A percentile compares a stretch with the other conserved stretches of the same genome.
Evolutionary conservation across 1,140 invertebrate species (phyloP).

Genomic region (Sycophaga agraensis): DNA sequence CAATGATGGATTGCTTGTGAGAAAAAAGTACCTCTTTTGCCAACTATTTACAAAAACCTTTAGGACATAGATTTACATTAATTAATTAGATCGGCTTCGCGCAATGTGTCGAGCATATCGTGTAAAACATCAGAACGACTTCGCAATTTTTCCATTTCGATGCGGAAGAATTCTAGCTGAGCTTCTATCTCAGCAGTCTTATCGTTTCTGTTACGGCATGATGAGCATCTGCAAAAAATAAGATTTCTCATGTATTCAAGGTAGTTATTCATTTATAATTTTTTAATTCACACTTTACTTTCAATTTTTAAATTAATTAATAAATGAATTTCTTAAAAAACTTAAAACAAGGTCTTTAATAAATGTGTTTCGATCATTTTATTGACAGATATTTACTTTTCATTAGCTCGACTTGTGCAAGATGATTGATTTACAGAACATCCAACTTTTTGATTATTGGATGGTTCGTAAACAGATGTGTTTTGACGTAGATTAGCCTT

Average conservation of each 20-base stretch:
- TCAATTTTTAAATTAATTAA: not conserved
- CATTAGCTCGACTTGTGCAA: constrained; percentile 28
- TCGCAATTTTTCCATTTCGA: constrained; percentile 44
- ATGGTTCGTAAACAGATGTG: constrained; percentile 24
- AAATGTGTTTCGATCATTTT: no score
- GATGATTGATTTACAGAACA: constrained; percentile 27
- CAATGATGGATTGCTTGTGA: constrained; percentile 1
- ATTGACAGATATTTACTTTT: constrained; percentile 43
- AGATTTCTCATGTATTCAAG: not conserved
- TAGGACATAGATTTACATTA: constrained; percentile 13
- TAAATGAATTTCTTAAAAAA: not conserved
- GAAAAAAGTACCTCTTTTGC: constrained; percentile 28
- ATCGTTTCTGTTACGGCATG: constrained; percentile 33
- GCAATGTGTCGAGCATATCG: constrained; percentile 42
- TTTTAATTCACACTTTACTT: not conserved
- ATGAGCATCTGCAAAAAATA: constrained; percentile 29
- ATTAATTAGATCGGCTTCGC: constrained; percentile 32
- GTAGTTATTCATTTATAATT: not conserved
- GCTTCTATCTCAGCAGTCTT: constrained; percentile 36
- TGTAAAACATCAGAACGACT: constrained; percentile 41
- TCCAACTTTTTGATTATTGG: constrained; percentile 5
- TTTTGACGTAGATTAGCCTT: constrained; percentile 12
- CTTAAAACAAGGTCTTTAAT: not conserved
- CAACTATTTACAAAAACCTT: constrained; percentile 26
- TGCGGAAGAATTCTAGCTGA: constrained; percentile 41